Evolutionary conservation across 92 coral and sea anemone genomes (phyloP).

Genomic region (Parazoanthus atlanticus): DNA sequence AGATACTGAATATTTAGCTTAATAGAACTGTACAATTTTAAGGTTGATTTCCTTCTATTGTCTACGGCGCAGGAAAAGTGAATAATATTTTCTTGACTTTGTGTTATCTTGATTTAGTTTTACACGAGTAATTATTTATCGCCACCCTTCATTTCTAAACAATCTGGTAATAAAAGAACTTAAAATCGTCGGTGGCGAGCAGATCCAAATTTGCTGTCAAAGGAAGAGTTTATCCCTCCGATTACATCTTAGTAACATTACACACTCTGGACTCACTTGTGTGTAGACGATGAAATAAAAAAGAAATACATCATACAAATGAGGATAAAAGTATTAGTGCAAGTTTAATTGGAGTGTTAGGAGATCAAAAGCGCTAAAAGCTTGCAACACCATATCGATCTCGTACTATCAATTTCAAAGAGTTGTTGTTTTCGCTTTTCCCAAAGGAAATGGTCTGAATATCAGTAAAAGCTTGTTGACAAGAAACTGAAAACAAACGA

Average conservation of each 20-base stretch:
- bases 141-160: neutral
- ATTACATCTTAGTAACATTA: neutral
- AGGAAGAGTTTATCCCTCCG: neutral
- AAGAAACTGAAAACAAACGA: neutral
- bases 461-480: constrained; percentile 15
- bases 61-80: constrained; percentile 18
- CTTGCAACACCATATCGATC: constrained; percentile 37
- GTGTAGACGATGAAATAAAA: constrained; percentile 29
- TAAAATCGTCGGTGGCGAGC: neutral
- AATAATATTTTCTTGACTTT: constrained; percentile 19
- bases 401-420: constrained; percentile 7
- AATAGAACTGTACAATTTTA: constrained; percentile 23
- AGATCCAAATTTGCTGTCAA: neutral
- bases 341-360: constrained; percentile 47
- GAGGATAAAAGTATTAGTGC: constrained; percentile 45
- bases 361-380: constrained; percentile 42
- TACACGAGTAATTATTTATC: constrained; percentile 13
- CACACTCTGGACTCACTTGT: constrained; percentile 23
- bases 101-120: constrained; percentile 21
- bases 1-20: constrained; percentile 6
- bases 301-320: constrained; percentile 43
- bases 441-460: constrained; percentile 22
- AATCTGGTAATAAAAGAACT: neutral
- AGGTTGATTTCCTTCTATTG: constrained; percentile 33
- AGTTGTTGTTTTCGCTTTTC: constrained; percentile 10